phyloP scores from a whole-genome alignment of 30 jellyfish, hydroid and myxozoan genomes.

The Pelagia noctiluca region DNA sequence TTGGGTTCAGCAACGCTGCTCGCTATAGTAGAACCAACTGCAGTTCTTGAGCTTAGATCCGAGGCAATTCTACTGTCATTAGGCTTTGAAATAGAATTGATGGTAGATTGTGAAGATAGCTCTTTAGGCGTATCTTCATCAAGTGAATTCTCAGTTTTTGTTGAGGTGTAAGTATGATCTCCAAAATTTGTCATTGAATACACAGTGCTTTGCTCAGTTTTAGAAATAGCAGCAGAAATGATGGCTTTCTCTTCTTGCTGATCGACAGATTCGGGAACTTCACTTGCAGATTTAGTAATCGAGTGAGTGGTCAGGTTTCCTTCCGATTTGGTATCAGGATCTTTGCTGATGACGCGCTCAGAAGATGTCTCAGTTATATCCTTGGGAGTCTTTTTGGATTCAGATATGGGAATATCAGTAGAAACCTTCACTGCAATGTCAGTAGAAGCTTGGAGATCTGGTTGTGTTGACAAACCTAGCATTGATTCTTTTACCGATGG shows the following conservation, averaged over 20 bases:
- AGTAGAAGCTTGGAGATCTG: no score
- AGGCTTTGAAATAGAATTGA: background rate
- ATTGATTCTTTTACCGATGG: background rate
- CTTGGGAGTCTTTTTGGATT: no score
- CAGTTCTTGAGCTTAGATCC: background rate
- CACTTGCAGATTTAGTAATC: no score
- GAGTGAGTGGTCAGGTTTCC: no score
- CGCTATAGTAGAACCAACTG: conserved; percentile 7
- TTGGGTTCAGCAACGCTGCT: background rate
- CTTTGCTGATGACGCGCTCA: no score
- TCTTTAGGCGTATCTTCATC: background rate
- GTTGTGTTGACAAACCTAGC: no score
- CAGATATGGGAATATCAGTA: no score
- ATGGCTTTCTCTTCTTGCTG: no score
- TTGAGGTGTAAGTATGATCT: background rate
- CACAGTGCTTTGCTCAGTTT: background rate
- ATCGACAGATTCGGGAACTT: no score
- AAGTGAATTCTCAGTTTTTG: background rate
- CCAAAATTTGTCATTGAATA: background rate
- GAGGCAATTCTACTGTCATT: background rate
- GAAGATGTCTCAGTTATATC: no score
- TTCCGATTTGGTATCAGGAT: no score
- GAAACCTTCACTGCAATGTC: no score
- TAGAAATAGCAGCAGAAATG: background rate
- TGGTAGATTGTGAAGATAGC: background rate